Conservation (phyloP, 2,888 invertebrate genomes). For the Autographa gamma region DNA sequence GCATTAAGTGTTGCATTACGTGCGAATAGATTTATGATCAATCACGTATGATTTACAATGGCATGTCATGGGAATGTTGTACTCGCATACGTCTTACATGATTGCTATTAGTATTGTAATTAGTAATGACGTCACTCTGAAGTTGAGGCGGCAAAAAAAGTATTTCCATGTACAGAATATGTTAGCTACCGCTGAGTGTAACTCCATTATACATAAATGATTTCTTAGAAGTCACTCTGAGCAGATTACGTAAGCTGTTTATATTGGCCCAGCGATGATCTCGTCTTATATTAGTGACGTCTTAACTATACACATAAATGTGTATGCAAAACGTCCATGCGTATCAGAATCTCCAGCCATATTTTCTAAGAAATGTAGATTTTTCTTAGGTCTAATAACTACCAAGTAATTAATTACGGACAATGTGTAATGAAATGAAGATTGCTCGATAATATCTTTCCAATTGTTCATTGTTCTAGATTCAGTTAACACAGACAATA, state of each 20-base stretch:
- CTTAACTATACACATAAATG: slow-evolving; percentile 45
- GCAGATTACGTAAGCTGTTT: slow-evolving; percentile 81
- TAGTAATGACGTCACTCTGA: slow-evolving; percentile 77
- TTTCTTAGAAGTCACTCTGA: slow-evolving; percentile 77
- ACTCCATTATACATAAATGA: slow-evolving; percentile 76
- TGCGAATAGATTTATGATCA: slow-evolving; percentile 53
- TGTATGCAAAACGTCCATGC: slow-evolving; percentile 45
- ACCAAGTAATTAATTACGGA: slow-evolving; percentile 41
- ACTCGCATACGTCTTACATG: slow-evolving; percentile 57
- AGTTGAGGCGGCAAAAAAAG: slow-evolving; percentile 69
- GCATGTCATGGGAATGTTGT: slow-evolving; percentile 67
- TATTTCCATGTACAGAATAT: slow-evolving; percentile 72
- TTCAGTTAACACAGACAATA: not conserved
- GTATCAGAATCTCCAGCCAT: slow-evolving; percentile 5
- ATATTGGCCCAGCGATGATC: slow-evolving; percentile 68
- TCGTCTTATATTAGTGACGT: slow-evolving; percentile 60
- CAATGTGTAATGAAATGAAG: slow-evolving; percentile 41
- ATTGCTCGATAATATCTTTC: slow-evolving; percentile 19
- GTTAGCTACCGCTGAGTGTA: slow-evolving; percentile 71
- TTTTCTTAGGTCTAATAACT: slow-evolving; percentile 26
- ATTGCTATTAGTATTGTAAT: slow-evolving; percentile 62
- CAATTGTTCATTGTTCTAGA: slow-evolving; percentile 29
- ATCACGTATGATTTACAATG: slow-evolving; percentile 57
- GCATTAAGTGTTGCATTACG: slow-evolving; percentile 46
- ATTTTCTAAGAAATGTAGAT: slow-evolving; percentile 40